Base-by-base conservation (phyloP, 2,113 vertebrate species). In the Laterallus jamaicensis region DNA sequence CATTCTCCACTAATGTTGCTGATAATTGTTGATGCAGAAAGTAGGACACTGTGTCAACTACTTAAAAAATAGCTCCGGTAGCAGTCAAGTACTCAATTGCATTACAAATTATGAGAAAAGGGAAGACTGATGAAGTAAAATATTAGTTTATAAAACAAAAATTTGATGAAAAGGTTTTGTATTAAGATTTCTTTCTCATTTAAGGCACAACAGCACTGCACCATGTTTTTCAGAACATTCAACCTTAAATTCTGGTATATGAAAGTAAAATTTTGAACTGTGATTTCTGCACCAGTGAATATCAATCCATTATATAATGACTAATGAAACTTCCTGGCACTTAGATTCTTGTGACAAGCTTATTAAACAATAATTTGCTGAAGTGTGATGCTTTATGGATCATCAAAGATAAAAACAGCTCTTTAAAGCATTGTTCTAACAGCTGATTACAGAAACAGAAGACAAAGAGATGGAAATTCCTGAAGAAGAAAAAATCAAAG, bases 291-390 rank as follows among this genome's bases (percentile, higher is more conserved):
- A 89, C n/a, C 37, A 69, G 39, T 75, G 58, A 76, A 31, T 84
- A 84, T n/a, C 49, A 88, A 84, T 86, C 52, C 12, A 21, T 82
- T 88, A 22, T 29, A 44, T 75, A 79, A 75, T 25, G 54, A 88
- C 66, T 92, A 78, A 92, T 82, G 79, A 96, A 94, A 93, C 40
- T 74, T 96, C 82, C 39, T 78, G 44, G 56, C 28, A 70, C 37
- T 75, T 84, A 73, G 49, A 19, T 84, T 25, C 31, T 89, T 82
- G 32, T 78, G 79, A 92, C 49, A 82, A 88, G 47, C 82, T 93
- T 94, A 79, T 95, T 88, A 91, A 95, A 90, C 76, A 82, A 82
- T 90, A 89, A 86, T 93, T 94, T 92, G 49, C 62, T 69, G 52
- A 83, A 86, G 73, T 94, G 82, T 78, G 82, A 64, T 88, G 39